Evolutionary conservation across 2,888 invertebrate species (phyloP), one percentile per base, ranked within the genome.

Genomic region (Aromia moschata): DNA sequence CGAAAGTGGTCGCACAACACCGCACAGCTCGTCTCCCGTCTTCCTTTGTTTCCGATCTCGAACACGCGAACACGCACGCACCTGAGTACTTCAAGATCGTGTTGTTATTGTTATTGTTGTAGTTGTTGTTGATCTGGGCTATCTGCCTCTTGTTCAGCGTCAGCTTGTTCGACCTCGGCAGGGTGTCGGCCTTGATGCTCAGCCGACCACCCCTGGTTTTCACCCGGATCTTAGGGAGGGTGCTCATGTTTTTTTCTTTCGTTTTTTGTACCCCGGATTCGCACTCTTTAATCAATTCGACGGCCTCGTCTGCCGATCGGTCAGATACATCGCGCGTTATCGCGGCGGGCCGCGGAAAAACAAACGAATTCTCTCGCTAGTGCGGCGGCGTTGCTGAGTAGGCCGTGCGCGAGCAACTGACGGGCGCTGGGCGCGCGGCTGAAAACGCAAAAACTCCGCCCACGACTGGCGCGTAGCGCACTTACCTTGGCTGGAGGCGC

Each of bases 401-500:
- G 45, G 54, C 14, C 40, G 56, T 56, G 54, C 58, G 59, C 41
- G 51, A 62, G 47, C 58, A 56, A 38, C 49, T 38, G 49, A 52
- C 20, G 30, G 2, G 10, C 11, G 15, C 2, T 7, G 10, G 11
- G 31, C 30, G 31, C 30, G 31, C 45, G 20, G 31, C 30, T 45
- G 45, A 45, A 45, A n/a, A 45, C 31, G 45, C 31, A 45, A 45
- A 45, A 41, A 25, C 2, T 7, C 18, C n/a, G 31, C 15, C 17
- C 17, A 31, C 31, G 20, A 45, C 12, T 31, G 45, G 31, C 4
- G 25, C 25, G 25, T 7, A 5, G 25, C 4, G 11, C 14, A 69
- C 80, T 79, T 76, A 83, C 83, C 82, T 80, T 82, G 82, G 73
- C 80, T 81, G 54, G 78, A 78, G 56, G 75, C 70, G 46, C 69